These are phyloP conservation scores for Scaptomyza tumidula DNA, from an alignment of 2,888 invertebrate species.

Conservation along the genomic window DNA sequence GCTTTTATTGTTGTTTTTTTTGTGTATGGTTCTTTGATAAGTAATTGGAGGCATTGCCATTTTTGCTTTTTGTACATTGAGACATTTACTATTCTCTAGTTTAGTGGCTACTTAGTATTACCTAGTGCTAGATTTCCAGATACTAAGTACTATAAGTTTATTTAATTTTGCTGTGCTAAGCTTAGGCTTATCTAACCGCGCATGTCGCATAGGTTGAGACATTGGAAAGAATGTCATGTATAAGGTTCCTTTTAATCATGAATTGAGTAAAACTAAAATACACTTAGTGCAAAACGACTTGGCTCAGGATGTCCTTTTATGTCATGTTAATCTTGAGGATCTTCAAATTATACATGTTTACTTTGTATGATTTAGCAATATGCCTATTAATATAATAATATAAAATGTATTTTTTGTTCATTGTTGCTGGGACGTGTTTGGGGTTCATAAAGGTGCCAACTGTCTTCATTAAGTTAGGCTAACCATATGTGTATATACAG, in stretches of 20 bases:
- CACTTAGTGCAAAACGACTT: slow-evolving; percentile 67
- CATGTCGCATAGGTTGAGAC: slow-evolving; percentile 59
- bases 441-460: slow-evolving; percentile 39
- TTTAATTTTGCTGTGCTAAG: slow-evolving; percentile 52
- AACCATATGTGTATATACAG: slow-evolving; percentile 21
- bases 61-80: slow-evolving; percentile 72
- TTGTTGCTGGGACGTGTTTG: slow-evolving; percentile 59
- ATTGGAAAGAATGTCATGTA: slow-evolving; percentile 71
- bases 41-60: slow-evolving; percentile 44
- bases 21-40: slow-evolving; percentile 46
- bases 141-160: slow-evolving; percentile 38
- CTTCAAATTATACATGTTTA: slow-evolving; percentile 21
- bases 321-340: slow-evolving; percentile 4
- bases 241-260: slow-evolving; percentile 35
- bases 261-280: slow-evolving; percentile 72
- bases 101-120: slow-evolving; percentile 50
- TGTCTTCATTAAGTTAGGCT: slow-evolving; percentile 15
- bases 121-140: slow-evolving; percentile 46
- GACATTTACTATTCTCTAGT: slow-evolving; percentile 68
- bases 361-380: slow-evolving; percentile 50
- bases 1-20: slow-evolving; percentile 6
- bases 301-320: slow-evolving; percentile 39
- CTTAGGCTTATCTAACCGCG: slow-evolving; percentile 53
- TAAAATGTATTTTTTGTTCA: slow-evolving; percentile 45
- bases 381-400: slow-evolving; percentile 40